Percentiles rank a stretch among this genome's conserved stretches.
These are phyloP conservation scores for Pseudoips prasinana DNA, from an alignment of 2,888 invertebrate genomes.

Conservation along the genomic window DNA sequence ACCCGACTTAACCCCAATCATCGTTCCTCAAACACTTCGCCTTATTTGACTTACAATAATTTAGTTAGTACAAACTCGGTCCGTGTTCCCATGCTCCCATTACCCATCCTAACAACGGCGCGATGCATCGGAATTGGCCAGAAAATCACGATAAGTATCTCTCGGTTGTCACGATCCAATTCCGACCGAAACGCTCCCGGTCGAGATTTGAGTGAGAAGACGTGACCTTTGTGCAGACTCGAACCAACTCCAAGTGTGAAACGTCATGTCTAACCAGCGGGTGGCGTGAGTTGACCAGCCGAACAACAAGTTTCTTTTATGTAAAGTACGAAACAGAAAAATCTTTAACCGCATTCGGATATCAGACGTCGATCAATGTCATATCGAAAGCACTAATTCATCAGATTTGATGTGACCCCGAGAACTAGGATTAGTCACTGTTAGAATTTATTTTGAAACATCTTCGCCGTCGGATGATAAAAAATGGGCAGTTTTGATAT, in stretches of 20 bases:
- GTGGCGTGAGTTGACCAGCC: conserved; percentile 61
- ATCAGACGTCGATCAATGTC: conserved; percentile 77
- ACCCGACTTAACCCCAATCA: conserved; percentile 54
- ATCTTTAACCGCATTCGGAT: conserved; percentile 54
- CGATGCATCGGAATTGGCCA: conserved; percentile 74
- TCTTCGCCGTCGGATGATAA: conserved; percentile 35
- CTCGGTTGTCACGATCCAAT: conserved; percentile 78
- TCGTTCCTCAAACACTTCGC: conserved; percentile 57
- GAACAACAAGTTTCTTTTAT: conserved; percentile 52
- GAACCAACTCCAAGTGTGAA: conserved; percentile 73
- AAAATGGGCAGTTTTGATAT: conserved; percentile 32
- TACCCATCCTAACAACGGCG: conserved; percentile 64
- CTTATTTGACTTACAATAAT: conserved; percentile 74
- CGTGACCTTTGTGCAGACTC: conserved; percentile 70
- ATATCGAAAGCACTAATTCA: conserved; percentile 47
- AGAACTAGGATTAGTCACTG: conserved; percentile 62
- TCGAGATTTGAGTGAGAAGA: conserved; percentile 75
- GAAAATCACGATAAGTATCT: conserved; percentile 81
- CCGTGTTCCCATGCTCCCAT: conserved; percentile 77
- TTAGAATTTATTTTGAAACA: conserved; percentile 47
- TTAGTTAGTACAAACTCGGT: conserved; percentile 59
- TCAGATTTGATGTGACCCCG: conserved; percentile 57
- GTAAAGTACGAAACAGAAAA: conserved; percentile 50
- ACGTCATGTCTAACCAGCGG: conserved; percentile 72
- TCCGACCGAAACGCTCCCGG: conserved; percentile 72